A percentile compares a stretch with the other conserved stretches of the same genome.
Evolutionary conservation across 2,797 vertebrate species (phyloP).

Genomic region (Macroramphosus scolopax): DNA sequence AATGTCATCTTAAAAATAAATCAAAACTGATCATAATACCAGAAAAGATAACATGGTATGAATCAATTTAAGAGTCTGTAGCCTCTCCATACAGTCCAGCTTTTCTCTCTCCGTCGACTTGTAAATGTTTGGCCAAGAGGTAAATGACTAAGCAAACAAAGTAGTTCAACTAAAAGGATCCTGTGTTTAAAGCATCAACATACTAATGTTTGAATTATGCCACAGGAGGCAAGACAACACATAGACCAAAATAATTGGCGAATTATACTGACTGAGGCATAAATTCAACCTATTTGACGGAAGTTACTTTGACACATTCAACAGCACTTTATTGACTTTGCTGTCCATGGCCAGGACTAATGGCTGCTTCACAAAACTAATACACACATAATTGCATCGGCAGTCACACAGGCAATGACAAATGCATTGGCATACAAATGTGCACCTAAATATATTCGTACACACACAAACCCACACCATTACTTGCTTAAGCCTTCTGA

Average conservation of each 20-base stretch:
- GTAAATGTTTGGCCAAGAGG: constrained; percentile 13
- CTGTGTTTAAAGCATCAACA: constrained; percentile 12
- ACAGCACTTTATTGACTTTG: constrained; percentile 41
- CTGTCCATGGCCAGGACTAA: constrained; percentile 45
- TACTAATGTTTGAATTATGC: constrained; percentile 26
- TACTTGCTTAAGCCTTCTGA: constrained; percentile 44
- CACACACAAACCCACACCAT: constrained; percentile 30
- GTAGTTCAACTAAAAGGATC: constrained; percentile 14
- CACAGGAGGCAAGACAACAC: constrained; percentile 24
- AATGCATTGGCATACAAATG: constrained; percentile 1
- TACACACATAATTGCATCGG: constrained; percentile 4
- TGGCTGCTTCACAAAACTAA: constrained; percentile 36
- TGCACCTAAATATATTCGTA: constrained; percentile 21
- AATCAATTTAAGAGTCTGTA: constrained; percentile 7
- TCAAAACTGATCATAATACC: constrained; percentile 27
- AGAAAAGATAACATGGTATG: too few species aligned
- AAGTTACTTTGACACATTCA: constrained; percentile 46
- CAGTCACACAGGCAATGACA: too few species aligned
- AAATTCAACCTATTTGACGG: constrained; percentile 41
- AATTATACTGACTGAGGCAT: constrained; percentile 35
- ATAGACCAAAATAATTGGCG: constrained; percentile 25
- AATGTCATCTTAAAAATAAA: constrained; percentile 14
- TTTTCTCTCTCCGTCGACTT: not conserved
- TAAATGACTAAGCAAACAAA: constrained; percentile 1
- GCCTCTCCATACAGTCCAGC: not conserved